Evolutionary conservation across 2,113 vertebrate genomes (phyloP), one percentile per base, ranked within the genome.

Genomic region (Halichoeres trimaculatus): DNA sequence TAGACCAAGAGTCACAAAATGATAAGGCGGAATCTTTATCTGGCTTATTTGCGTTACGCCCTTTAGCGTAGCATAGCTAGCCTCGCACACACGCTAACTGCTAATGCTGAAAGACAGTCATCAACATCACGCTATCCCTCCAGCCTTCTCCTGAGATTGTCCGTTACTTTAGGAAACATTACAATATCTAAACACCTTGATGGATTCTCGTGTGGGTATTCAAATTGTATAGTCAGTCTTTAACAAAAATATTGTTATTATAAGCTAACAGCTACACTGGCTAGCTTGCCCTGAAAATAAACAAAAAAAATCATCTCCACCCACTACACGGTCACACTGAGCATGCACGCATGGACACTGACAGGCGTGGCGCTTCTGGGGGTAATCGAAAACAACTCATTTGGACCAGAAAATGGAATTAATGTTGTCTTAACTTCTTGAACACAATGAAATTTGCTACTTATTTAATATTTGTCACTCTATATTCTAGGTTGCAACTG

Each of bases 221-320:
- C 2, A 7, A 2, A 19, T 10, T 4, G 30, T 38, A 5, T 7
- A 23, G 14, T 22, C 10, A 9, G n/a, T 41, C 13, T 13, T 3
- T 16, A 14, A 5, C 8, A 1, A 19, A 9, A 22, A 34, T 7
- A 11, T 3, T 4, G 3, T n/a, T n/a, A 30, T 4, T 30, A 4
- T 17, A 9, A 38, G 71, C 23, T 59, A 45, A 53, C 23, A 36
- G 3, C 23, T 54, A 45, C 57, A 23, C 59, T 26, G 64, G 58
- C 45, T 71, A 48, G 67, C 80, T 77, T 53, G 65, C 74, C 73
- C 88, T 36, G 81, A 90, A 90, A 89, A 88, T 90, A 90, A 92
- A 90, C 88, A 89, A 75, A 43, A 75, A 43, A 87, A 77, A 85
- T 30, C n/a, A 20, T 58, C 72, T 82, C 87, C 85, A 83, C 88